A percentile compares a stretch with the other conserved stretches of the same genome.
These are phyloP conservation scores for Lethenteron camtschaticum DNA, from an alignment of 2,113 vertebrate species.

Conservation along the genomic window DNA sequence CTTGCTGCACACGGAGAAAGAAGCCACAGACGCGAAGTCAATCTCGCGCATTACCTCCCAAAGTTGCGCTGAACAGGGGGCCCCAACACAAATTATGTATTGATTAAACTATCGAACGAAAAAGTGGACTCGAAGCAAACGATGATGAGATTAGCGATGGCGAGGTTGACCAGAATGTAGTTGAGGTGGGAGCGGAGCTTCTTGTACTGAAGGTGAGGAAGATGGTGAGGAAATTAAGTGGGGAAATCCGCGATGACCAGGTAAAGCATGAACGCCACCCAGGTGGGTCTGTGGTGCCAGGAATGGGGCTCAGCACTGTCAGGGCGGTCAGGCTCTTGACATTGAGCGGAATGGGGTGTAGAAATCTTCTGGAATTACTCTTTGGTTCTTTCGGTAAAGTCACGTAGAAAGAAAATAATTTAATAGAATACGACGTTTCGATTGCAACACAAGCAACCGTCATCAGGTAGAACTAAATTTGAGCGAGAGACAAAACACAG, in stretches of 20 bases:
- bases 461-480: no score
- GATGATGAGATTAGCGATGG: slow-evolving; percentile 29
- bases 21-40: neutral
- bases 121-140: slow-evolving; percentile 25
- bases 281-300: slow-evolving; percentile 41
- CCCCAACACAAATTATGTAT: slow-evolving; percentile 29
- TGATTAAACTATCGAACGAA: slow-evolving; percentile 25
- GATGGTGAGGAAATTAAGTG: slow-evolving; percentile 27
- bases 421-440: no score
- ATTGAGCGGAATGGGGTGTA: slow-evolving; percentile 26
- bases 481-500: no score
- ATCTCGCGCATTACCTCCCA: slow-evolving; percentile 21
- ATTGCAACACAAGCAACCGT: no score
- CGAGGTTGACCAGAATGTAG: slow-evolving; percentile 43
- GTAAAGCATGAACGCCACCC: slow-evolving; percentile 27
- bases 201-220: slow-evolving; percentile 27
- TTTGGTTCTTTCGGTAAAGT: no score
- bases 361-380: slow-evolving; percentile 25
- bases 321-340: slow-evolving; percentile 20
- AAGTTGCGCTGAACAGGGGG: slow-evolving; percentile 14
- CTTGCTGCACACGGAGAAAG: no score
- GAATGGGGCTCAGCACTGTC: slow-evolving; percentile 22
- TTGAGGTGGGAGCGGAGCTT: slow-evolving; percentile 39
- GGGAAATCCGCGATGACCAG: slow-evolving; percentile 19
- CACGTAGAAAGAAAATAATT: no score